Evolutionary conservation across 2,113 vertebrate genomes (phyloP).

Genomic region (Gavialis gangeticus): DNA sequence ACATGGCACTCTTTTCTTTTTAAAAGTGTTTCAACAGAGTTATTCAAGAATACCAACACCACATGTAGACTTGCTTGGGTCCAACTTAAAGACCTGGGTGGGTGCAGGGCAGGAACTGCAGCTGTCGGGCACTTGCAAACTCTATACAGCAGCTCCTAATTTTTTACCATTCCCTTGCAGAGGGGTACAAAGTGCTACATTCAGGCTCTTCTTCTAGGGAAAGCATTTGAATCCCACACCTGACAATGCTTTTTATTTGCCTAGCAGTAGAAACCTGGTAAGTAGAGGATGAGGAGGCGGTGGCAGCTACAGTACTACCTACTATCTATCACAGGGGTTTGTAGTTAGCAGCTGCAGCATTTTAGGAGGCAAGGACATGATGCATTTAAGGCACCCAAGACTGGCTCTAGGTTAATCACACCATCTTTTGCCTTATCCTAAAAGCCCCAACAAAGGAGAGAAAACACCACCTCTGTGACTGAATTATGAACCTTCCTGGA

Average conservation of each 20-base stretch:
- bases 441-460: neutral
- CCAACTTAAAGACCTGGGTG: neutral
- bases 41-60: neutral
- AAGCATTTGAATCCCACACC: too few species aligned
- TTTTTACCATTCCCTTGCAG: neutral
- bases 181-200: accelerated
- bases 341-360: neutral
- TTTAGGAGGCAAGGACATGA: neutral
- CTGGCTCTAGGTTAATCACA: too few species aligned
- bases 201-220: too few species aligned
- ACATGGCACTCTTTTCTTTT: neutral
- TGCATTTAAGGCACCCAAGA: too few species aligned
- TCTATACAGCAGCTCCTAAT: neutral
- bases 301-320: neutral
- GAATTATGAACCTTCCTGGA: too few species aligned
- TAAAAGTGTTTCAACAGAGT: neutral
- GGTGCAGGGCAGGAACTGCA: slow-evolving; percentile 12
- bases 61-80: neutral
- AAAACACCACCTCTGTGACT: too few species aligned
- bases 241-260: too few species aligned
- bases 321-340: neutral
- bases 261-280: neutral
- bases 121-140: neutral
- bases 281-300: neutral
- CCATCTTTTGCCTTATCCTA: neutral